Base-by-base conservation (phyloP, 2,113 vertebrate genomes). In the Reinhardtius hippoglossoides region DNA sequence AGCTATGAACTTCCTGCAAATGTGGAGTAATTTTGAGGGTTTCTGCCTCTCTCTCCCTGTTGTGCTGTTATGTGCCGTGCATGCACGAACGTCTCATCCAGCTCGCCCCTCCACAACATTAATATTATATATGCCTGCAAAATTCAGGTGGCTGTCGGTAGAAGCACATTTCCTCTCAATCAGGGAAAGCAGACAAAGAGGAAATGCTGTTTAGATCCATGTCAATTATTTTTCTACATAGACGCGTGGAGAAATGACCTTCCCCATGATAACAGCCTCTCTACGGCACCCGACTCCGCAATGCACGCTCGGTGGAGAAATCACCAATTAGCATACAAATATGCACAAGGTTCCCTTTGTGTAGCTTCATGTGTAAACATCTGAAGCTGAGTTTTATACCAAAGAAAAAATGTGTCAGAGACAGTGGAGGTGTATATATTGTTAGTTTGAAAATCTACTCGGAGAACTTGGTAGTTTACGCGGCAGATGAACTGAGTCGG, bases 301-400 rank as follows among this genome's bases (percentile, higher is more conserved):
- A 40, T 60, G 6, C 46, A 76, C 37, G 62, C 58, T 16, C 24
- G 48, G 74, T 2, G 46, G 46, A 71, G 60, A 86, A 81, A 80
- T 78, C 72, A 55, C 65, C 82, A 86, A 91, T 88, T 88, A 89
- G 71, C 67, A 84, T 71, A 78, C 59, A 87, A 71, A 77, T 65
- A 59, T 46, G 56, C 31, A 57, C 31, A 59, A 67, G 62, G 65
- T 83, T 74, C 57, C 42, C 56, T 81, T 52, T 37, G 55, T 55
- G 42, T 16, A 73, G 69, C 64, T 66, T 40, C 23, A 3, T 46
- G 65, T 64, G n/a, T 35, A 55, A 76, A 80, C 64, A 80, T 15
- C 16, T 59, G 20, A 23, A 35, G 23, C 61, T 21, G 16, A 7
- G 18, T 74, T 76, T 26, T 13, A 18, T n/a, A 71, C 18, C 58